phyloP scores from a whole-genome alignment of 2,113 vertebrate genomes.

The Ivindomyrus marchei region DNA sequence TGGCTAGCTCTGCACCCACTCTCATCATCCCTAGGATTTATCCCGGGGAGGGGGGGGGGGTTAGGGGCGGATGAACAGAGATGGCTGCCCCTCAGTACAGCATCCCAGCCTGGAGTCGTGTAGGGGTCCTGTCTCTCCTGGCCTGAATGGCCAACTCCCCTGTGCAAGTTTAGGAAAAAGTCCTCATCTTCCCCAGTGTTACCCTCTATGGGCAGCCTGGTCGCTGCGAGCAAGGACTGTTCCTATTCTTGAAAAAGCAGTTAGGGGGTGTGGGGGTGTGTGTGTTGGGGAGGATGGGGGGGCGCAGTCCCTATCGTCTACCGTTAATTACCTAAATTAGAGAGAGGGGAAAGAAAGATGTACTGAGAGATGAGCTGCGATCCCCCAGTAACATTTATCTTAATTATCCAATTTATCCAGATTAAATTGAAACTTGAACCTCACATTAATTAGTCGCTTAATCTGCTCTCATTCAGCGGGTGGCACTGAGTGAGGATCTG shows the following conservation, averaged over 20 bases:
- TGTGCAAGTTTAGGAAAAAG: not conserved
- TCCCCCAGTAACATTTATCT: slow-evolving; percentile 48
- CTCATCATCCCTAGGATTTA: not conserved
- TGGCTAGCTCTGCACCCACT: not conserved
- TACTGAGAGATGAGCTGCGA: slow-evolving; percentile 32
- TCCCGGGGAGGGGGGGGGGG: not conserved
- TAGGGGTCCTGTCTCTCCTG: not conserved
- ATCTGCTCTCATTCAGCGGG: slow-evolving; percentile 17
- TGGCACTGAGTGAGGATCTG: not conserved
- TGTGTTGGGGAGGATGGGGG: not conserved
- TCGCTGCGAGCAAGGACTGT: not conserved
- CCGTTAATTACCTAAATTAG: slow-evolving; percentile 46
- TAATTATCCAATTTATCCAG: slow-evolving; percentile 60
- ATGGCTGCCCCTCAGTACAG: not conserved
- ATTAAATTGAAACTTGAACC: slow-evolving; percentile 58
- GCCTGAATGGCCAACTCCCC: not conserved
- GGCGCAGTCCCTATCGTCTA: slow-evolving; percentile 31
- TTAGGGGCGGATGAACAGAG: not conserved
- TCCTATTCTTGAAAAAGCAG: slow-evolving; percentile 21
- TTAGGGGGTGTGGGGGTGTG: slow-evolving; percentile 20
- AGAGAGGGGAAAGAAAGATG: slow-evolving; percentile 24
- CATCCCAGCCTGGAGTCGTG: too few relatives aligned
- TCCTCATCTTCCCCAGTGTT: not conserved
- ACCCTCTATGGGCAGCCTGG: not conserved
- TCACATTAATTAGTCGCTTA: slow-evolving; percentile 49